Evolutionary conservation across 2,797 vertebrate genomes (phyloP), one percentile per base, ranked within the genome.

Genomic region (Peromyscus attwateri): DNA sequence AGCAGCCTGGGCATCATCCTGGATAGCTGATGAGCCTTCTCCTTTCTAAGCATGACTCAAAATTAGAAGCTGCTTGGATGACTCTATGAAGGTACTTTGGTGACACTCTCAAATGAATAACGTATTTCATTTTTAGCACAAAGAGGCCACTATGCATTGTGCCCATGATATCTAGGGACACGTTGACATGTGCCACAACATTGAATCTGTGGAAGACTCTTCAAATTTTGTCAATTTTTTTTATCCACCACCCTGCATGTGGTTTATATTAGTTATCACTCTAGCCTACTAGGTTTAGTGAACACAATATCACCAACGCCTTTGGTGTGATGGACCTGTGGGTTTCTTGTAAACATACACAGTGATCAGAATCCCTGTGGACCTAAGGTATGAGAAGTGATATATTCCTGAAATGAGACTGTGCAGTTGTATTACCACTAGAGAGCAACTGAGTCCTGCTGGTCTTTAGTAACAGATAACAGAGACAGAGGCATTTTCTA

Each of bases 401-500:
- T 37, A n/a, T 43, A 46, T 29, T 95, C 2, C 73, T 85, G 81
- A 62, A 70, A 89, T 66, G 83, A 83, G 57, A 49, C 6, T 89
- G 75, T n/a, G 29, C 73, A n/a, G 34, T 43, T 57, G 7, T 93
- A 80, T 85, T 68, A 37, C 21, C 43, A 81, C 29, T n/a, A 60
- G 29, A 73, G 87, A 91, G 46, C 27, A 91, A 89, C 43, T 16
- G 12, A 75, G 73, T 76, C 80, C 83, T 87, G 29, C 43, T 85
- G 81, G 73, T 85, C 91, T 95, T 94, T 66, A 88, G 80, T 89
- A 77, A 92, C 37, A 81, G 34, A 14, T 27, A 82, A 55, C 31
- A 12, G 13, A 77, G 80, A 73, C 62, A 62, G 87, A 81, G 34
- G 37, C 9, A 77, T 91, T 89, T 95, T 83, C 68, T 34, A 91